A percentile compares a stretch with the other conserved stretches of the same genome.
These are phyloP conservation scores for Aporophyla lueneburgensis DNA, from an alignment of 2,888 invertebrate genomes.

Conservation along the genomic window DNA sequence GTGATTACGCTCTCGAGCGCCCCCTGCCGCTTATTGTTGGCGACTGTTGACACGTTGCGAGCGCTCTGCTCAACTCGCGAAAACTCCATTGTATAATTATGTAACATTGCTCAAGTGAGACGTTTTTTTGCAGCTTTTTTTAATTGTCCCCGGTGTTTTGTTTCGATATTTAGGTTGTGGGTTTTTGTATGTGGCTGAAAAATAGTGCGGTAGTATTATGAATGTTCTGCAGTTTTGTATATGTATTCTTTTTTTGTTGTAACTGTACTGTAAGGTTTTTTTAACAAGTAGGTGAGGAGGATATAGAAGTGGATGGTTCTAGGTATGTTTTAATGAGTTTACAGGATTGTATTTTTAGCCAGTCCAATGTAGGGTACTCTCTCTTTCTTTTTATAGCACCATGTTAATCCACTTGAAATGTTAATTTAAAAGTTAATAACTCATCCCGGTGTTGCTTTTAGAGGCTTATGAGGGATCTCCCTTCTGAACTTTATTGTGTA, in stretches of 20 bases:
- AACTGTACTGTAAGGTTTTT: background rate
- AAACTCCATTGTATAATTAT: slow-evolving; percentile 69
- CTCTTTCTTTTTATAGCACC: background rate
- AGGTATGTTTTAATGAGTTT: background rate
- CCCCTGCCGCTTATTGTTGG: slow-evolving; percentile 64
- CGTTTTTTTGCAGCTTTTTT: slow-evolving; percentile 61
- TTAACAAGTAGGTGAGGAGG: background rate
- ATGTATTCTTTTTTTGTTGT: slow-evolving; percentile 1
- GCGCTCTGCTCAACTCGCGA: slow-evolving; percentile 54
- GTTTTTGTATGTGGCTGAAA: slow-evolving; percentile 32
- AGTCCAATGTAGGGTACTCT: background rate
- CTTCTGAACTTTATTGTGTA: background rate
- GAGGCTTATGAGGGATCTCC: background rate
- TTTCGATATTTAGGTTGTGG: slow-evolving; percentile 66
- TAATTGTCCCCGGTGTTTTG: slow-evolving; percentile 62
- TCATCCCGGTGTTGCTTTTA: background rate
- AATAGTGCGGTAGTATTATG: slow-evolving; percentile 33
- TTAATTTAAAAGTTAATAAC: background rate
- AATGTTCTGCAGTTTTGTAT: slow-evolving; percentile 9
- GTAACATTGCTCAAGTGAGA: slow-evolving; percentile 65
- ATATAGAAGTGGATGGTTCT: background rate
- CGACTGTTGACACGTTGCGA: slow-evolving; percentile 67
- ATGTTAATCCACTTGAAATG: slow-evolving; percentile 7
- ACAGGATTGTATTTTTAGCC: background rate
- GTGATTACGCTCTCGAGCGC: slow-evolving; percentile 69